Conservation (phyloP, 1,140 invertebrate genomes). For the Stratiolaelaps scimitus region DNA sequence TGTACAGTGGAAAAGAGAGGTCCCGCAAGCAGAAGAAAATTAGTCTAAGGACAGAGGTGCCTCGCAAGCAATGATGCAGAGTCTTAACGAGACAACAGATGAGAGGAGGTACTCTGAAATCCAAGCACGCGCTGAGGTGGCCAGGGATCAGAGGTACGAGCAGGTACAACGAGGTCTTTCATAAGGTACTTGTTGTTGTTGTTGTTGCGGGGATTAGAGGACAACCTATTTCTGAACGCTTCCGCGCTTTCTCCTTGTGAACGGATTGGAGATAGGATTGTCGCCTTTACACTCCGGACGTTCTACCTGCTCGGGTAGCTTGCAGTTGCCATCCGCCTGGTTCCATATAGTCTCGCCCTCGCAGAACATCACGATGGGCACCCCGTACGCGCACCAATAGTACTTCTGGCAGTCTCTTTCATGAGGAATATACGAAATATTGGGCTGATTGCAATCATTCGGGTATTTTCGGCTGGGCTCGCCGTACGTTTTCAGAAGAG, state of each 20-base stretch:
- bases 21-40: too few species aligned
- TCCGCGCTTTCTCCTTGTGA: conserved; percentile 26
- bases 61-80: too few species aligned
- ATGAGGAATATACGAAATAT: conserved; percentile 29
- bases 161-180: too few species aligned
- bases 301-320: conserved; percentile 35
- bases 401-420: conserved; percentile 38
- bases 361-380: conserved; percentile 37
- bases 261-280: conserved; percentile 18
- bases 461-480: conserved; percentile 32
- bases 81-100: too few species aligned
- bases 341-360: conserved; percentile 37
- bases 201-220: too few species aligned
- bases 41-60: too few species aligned
- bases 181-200: too few species aligned
- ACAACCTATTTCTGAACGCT: neutral
- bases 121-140: too few species aligned
- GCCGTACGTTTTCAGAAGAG: conserved; percentile 14
- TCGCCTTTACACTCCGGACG: conserved; percentile 25
- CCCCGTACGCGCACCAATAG: conserved; percentile 39
- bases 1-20: too few species aligned
- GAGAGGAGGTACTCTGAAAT: too few species aligned
- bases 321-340: conserved; percentile 32
- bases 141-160: too few species aligned
- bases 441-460: neutral